A percentile compares a stretch with the other conserved stretches of the same genome.
phyloP scores from a whole-genome alignment of 2,888 invertebrate species.

The Lasioglossum lativentre region DNA sequence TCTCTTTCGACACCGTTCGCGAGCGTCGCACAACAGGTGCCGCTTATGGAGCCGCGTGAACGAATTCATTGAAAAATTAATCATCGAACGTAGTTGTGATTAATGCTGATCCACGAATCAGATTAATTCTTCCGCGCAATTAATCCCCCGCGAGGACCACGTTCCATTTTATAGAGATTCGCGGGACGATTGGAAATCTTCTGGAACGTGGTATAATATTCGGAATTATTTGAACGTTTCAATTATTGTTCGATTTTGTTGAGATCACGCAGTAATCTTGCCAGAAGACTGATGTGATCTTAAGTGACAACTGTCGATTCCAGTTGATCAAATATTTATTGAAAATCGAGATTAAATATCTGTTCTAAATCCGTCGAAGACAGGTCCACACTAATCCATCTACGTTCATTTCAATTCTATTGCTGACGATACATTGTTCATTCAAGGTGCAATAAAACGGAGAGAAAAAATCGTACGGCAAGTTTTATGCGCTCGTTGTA shows the following conservation, averaged over 20 bases:
- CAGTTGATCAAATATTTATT: background rate
- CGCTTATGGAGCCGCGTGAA: background rate
- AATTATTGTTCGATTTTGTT: background rate
- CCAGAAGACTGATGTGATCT: background rate
- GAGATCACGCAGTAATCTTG: background rate
- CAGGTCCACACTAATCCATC: background rate
- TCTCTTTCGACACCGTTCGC: background rate
- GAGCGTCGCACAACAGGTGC: slow-evolving; percentile 2
- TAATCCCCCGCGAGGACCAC: background rate
- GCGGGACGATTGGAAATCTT: background rate
- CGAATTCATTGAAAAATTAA: background rate
- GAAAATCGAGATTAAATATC: background rate
- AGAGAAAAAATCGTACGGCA: background rate
- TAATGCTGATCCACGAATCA: background rate
- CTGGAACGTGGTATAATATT: background rate
- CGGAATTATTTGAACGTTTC: background rate
- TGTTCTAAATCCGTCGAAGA: background rate
- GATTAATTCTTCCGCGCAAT: background rate
- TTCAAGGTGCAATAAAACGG: background rate
- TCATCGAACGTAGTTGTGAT: background rate
- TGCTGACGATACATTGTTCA: background rate
- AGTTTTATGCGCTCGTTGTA: background rate
- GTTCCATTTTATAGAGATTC: background rate
- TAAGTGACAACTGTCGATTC: background rate
- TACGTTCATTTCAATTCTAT: background rate